Evolutionary conservation across 2,797 vertebrate species (phyloP).

Genomic region (Momotus momota): DNA sequence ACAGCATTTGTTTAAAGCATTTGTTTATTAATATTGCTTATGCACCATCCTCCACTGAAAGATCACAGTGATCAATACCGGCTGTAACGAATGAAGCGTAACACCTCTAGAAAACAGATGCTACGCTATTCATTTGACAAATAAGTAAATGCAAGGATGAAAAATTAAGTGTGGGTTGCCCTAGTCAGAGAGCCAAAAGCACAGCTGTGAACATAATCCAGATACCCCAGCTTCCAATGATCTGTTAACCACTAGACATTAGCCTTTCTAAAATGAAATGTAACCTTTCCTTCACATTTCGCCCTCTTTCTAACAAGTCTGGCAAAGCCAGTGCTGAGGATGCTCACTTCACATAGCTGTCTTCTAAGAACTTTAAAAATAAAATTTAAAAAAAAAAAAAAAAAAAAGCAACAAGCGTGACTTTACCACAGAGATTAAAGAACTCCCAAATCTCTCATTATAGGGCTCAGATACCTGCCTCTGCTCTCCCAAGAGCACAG

Average conservation of each 20-base stretch:
- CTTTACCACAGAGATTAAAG: accelerated
- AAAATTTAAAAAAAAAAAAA: not conserved
- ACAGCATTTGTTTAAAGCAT: not conserved
- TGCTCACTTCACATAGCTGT: not conserved
- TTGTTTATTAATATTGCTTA: not conserved
- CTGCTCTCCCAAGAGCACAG: not conserved
- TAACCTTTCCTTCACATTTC: not conserved
- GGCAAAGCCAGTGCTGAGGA: not conserved
- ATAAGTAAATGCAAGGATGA: conserved; percentile 52
- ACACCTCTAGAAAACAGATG: conserved; percentile 39
- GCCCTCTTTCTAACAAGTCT: not conserved
- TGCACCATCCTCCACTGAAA: not conserved
- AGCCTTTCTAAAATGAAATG: not conserved
- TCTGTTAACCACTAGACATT: conserved; percentile 8
- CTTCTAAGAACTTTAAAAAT: not conserved
- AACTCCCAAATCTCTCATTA: not conserved
- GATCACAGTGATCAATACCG: not conserved
- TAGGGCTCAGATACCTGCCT: not conserved
- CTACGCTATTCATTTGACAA: conserved; percentile 16
- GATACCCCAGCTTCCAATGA: not conserved
- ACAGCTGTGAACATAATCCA: conserved; percentile 61
- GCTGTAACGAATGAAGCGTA: conserved; percentile 6
- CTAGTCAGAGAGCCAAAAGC: conserved; percentile 45
- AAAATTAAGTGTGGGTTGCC: conserved; percentile 60
- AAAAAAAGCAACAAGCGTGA: not conserved